Conservation (phyloP, 2,113 vertebrate genomes). For the Dipodomys stephensi region DNA sequence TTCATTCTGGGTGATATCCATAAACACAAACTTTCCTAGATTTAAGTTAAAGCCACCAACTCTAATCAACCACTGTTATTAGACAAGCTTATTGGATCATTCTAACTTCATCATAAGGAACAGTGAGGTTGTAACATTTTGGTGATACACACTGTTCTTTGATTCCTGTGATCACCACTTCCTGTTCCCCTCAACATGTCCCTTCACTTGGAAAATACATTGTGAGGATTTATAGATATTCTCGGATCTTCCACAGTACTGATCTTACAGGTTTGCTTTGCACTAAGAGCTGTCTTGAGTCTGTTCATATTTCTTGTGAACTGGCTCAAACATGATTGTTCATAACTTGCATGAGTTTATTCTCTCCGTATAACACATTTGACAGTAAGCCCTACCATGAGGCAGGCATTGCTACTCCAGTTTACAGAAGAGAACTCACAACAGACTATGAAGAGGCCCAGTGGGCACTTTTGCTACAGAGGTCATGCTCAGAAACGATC, state of each 20-base stretch:
- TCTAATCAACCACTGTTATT: background rate
- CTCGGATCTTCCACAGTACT: conserved; percentile 18
- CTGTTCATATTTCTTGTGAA: conserved; percentile 43
- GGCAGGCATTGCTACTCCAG: background rate
- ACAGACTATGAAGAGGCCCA: background rate
- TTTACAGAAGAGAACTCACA: background rate
- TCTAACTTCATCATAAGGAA: background rate
- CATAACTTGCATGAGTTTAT: background rate
- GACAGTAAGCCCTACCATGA: background rate
- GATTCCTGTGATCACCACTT: background rate
- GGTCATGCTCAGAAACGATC: background rate
- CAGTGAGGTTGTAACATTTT: background rate
- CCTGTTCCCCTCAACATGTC: background rate
- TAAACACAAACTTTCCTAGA: conserved; percentile 24
- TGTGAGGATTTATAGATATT: conserved; percentile 21
- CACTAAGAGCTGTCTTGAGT: background rate
- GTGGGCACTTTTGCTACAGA: background rate
- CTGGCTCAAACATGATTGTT: background rate
- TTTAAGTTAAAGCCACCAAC: background rate
- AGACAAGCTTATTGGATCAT: background rate
- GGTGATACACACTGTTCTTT: background rate
- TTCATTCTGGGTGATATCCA: conserved; percentile 3
- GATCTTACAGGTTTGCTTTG: background rate
- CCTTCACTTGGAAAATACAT: conserved; percentile 7
- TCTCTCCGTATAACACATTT: background rate